Percentiles rank a stretch among this genome's conserved stretches.
Conservation (phyloP, 2,797 vertebrate genomes). For the Spinibarbus caldwelli region DNA sequence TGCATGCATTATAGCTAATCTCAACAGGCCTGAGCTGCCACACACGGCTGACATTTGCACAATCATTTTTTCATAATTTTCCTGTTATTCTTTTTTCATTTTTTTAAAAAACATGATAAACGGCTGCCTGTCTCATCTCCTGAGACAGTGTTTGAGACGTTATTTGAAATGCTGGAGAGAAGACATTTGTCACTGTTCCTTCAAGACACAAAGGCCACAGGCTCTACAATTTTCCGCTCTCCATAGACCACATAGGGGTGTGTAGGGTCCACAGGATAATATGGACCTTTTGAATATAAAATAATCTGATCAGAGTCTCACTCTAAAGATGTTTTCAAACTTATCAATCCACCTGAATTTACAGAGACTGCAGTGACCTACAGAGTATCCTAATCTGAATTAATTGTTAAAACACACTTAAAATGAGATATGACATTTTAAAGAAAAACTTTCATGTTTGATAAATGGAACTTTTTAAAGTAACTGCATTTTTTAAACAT, state of each 20-base stretch:
- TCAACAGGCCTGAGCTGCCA: conserved; percentile 34
- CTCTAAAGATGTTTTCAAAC: background rate
- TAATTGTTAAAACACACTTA: background rate
- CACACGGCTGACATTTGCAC: conserved; percentile 62
- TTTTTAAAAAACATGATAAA: conserved; percentile 46
- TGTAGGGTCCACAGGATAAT: conserved; percentile 6
- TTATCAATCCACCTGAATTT: conserved; percentile 6
- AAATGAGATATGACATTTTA: background rate
- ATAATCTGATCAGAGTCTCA: conserved; percentile 28
- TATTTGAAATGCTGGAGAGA: conserved; percentile 41
- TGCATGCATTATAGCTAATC: conserved; percentile 47
- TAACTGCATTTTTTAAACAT: background rate
- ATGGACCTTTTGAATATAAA: conserved; percentile 24
- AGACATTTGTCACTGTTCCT: conserved; percentile 47
- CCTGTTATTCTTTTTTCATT: conserved; percentile 35
- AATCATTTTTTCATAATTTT: conserved; percentile 52
- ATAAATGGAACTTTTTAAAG: background rate
- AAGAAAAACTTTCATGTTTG: background rate
- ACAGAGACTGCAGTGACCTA: background rate
- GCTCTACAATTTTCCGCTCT: conserved; percentile 2
- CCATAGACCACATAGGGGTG: background rate
- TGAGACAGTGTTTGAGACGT: conserved; percentile 32
- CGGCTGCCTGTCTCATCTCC: conserved; percentile 23
- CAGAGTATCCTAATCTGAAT: background rate
- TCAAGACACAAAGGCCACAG: conserved; percentile 1